Percentiles rank a stretch among this genome's conserved stretches.
Conservation (phyloP, 1,140 invertebrate genomes). For the Coboldia fuscipes region DNA sequence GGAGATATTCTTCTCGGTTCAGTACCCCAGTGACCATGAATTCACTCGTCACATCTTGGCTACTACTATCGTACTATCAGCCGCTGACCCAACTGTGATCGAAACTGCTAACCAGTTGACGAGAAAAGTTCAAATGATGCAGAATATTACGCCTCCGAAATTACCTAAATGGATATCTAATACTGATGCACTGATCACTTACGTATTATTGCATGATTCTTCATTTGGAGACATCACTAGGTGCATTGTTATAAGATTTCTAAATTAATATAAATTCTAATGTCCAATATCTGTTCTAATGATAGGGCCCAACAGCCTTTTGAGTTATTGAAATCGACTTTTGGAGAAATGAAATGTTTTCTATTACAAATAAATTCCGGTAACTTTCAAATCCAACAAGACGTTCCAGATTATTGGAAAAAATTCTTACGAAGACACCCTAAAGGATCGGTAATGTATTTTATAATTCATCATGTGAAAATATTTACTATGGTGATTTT, state of each 20-base stretch:
- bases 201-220: constrained; percentile 71
- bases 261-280: constrained; percentile 1
- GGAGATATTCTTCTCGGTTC: constrained; percentile 71
- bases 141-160: constrained; percentile 48
- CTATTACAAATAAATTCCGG: constrained; percentile 70
- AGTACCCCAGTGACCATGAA: constrained; percentile 85
- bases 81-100: constrained; percentile 55
- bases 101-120: constrained; percentile 54
- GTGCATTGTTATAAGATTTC: constrained; percentile 5
- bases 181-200: constrained; percentile 62
- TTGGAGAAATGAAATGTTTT: constrained; percentile 68
- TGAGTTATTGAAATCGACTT: constrained; percentile 63
- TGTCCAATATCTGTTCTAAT: constrained; percentile 12
- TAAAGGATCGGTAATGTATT: constrained; percentile 24
- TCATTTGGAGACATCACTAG: constrained; percentile 16
- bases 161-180: constrained; percentile 80
- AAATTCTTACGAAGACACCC: constrained; percentile 43
- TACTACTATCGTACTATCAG: constrained; percentile 71
- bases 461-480: constrained; percentile 7
- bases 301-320: constrained; percentile 59
- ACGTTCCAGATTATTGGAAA: constrained; percentile 63
- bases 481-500: constrained; percentile 8
- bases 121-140: constrained; percentile 58
- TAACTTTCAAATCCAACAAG: constrained; percentile 23
- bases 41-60: constrained; percentile 85